Evolutionary conservation across 2,888 invertebrate genomes (phyloP).

Genomic region (Pristionchus mayeri): DNA sequence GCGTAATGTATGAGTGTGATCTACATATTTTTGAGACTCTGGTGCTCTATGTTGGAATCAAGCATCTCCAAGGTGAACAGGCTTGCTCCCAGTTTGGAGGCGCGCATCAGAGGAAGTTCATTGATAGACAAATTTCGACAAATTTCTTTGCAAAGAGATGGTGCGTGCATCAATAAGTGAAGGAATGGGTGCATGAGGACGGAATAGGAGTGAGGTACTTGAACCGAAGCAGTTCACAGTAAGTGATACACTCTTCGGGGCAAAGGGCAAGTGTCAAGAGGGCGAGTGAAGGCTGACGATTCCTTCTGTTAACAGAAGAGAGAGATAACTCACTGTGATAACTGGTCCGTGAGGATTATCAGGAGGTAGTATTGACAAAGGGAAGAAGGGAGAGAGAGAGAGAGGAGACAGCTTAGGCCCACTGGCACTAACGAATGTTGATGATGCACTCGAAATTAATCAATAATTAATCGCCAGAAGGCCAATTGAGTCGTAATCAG

Average conservation of each 20-base stretch:
- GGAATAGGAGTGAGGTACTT: too few species aligned
- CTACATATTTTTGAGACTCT: too few species aligned
- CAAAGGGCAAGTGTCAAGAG: constrained; percentile 43
- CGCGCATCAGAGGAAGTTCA: too few species aligned
- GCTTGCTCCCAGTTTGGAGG: too few species aligned
- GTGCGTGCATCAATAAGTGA: too few species aligned
- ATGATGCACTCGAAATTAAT: not conserved
- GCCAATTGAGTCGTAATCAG: not conserved
- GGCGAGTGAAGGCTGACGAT: not conserved
- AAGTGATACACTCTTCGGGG: not conserved
- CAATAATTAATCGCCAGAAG: not conserved
- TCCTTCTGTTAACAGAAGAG: constrained; percentile 38
- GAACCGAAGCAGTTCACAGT: not conserved
- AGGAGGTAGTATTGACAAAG: constrained; percentile 22
- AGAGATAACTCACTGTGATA: constrained; percentile 38
- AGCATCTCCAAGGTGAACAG: too few species aligned
- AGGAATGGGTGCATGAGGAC: not conserved
- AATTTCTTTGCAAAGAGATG: too few species aligned
- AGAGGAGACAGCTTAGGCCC: constrained; percentile 2
- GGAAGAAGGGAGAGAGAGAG: not conserved
- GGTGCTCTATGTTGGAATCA: too few species aligned
- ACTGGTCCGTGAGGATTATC: constrained; percentile 24
- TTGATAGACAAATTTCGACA: too few species aligned
- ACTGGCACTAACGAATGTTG: not conserved
- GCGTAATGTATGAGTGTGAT: too few species aligned